Evolutionary conservation across 2,888 invertebrate species (phyloP), one percentile per base, ranked within the genome.

Genomic region (Ophion costatus): DNA sequence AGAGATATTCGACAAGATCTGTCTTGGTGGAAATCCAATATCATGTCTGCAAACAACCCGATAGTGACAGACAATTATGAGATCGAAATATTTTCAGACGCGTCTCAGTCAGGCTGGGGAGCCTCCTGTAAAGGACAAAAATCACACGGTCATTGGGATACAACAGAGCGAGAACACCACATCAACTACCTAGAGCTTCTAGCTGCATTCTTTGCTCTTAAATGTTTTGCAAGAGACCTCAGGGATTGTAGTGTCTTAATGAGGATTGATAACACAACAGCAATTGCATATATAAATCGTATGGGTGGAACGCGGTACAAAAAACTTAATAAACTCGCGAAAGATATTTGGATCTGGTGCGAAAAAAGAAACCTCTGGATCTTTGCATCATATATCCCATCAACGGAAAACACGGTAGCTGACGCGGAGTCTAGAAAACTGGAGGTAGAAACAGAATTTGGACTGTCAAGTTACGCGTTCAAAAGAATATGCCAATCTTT

Each of bases 21-120:
- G n/a, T 42, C 59, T 10, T 84, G 77, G 81, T 81, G 84, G 84
- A 51, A 83, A 80, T 29, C 45, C 11, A 83, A 83, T 64, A 57
- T 38, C 38, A 38, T 38, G 38, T 38, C 38, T 7, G 9, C 38
- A 38, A 38, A 38, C 38, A 84, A 80, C 29, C 80, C 64, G 20
- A 84, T 80, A 73, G 73, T 57, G 10, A 73, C 56, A 10, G 24
- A 1, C 9, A 24, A 80, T 4, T 80, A 73, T 24, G 29, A n/a
- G 42, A 42, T 73, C 11, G 71, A 79, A 4, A 79, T 79, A 56
- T 64, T 64, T n/a, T 79, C 71, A 51, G 71, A 79, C 20, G 66
- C 45, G 22, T 71, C 80, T 0, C 17, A 66, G 7, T 59, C 71
- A 42, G 80, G 73, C 1, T 73, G 80, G 73, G 80, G 67, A 3